Conservation (phyloP, 2,113 vertebrate genomes). For the Apodemus speciosus region DNA sequence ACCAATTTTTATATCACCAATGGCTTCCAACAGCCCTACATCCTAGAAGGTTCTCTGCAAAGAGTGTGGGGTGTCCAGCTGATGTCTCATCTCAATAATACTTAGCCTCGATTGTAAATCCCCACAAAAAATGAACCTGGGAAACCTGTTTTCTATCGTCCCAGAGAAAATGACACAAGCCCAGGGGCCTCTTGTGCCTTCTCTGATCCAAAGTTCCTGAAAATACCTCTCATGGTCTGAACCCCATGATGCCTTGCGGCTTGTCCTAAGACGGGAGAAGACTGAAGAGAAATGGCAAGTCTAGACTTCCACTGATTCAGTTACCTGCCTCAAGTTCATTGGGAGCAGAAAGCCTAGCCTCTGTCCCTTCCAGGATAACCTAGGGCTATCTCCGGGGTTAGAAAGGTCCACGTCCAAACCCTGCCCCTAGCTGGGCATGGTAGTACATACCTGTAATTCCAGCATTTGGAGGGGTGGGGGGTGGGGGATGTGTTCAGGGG, state of each 20-base stretch:
- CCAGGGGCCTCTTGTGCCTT: background rate
- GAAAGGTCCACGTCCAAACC: background rate
- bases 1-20: background rate
- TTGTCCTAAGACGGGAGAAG: background rate
- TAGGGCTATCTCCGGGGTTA: background rate
- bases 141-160: constrained; percentile 1
- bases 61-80: background rate
- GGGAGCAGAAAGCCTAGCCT: background rate
- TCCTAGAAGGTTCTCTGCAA: background rate
- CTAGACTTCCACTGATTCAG: background rate
- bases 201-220: background rate
- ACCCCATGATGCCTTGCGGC: background rate
- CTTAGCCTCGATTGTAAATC: background rate
- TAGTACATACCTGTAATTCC: background rate
- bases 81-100: background rate
- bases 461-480: background rate
- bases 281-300: background rate
- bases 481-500: no score
- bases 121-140: background rate
- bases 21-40: background rate
- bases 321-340: constrained; percentile 8
- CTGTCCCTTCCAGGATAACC: background rate
- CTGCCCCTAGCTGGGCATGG: background rate
- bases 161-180: background rate
- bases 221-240: background rate